These are phyloP conservation scores for Hydrolagus colliei DNA, from an alignment of 2,797 vertebrate species.

Conservation along the genomic window DNA sequence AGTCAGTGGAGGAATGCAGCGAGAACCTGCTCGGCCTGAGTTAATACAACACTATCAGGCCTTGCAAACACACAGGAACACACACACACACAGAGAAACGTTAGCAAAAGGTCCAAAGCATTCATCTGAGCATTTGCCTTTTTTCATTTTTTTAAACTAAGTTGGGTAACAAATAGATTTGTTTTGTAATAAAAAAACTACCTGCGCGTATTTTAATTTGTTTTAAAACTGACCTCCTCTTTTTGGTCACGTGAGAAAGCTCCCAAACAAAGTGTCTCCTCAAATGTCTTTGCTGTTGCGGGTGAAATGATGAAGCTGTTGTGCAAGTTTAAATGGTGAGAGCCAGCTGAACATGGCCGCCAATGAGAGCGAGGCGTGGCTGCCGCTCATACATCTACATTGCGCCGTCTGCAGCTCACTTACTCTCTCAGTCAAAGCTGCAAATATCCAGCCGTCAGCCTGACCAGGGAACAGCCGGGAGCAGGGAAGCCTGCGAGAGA, in stretches of 20 bases:
- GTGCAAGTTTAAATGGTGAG: not conserved
- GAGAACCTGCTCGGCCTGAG: not conserved
- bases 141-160: no score
- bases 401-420: not conserved
- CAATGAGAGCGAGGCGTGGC: conserved; percentile 37
- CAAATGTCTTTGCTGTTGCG: conserved; percentile 12
- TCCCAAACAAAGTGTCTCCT: conserved; percentile 26
- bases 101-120: not conserved
- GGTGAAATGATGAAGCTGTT: conserved; percentile 1
- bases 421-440: not conserved
- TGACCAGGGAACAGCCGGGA: not conserved
- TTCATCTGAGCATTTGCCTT: not conserved
- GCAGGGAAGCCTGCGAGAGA: not conserved
- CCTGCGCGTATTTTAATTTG: not conserved
- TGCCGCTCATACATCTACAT: conserved; percentile 31
- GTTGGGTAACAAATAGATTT: no score
- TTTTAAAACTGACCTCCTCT: conserved; percentile 10
- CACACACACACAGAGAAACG: not conserved
- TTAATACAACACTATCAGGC: not conserved
- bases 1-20: conserved; percentile 23
- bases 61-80: not conserved
- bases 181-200: not conserved
- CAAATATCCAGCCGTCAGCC: not conserved
- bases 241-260: conserved; percentile 25
- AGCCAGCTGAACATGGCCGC: conserved; percentile 40